Base-by-base conservation (phyloP, 2,888 invertebrate species). In the Augiades crinisus region DNA sequence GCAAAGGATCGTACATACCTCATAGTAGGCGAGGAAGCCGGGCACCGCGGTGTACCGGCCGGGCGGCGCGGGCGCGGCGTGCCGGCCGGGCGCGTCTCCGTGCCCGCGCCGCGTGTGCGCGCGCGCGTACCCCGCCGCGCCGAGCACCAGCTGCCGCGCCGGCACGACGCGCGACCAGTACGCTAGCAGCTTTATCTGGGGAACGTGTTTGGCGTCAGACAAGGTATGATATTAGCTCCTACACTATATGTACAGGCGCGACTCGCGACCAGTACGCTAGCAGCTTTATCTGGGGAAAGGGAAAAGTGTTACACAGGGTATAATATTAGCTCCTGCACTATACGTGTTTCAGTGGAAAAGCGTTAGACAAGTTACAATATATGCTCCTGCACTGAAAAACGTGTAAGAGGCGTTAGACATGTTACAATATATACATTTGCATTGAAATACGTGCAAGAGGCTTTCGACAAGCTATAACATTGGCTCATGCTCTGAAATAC, bases 11-110 rank as follows among this genome's bases (percentile, higher is more conserved):
- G 13, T 17, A 31, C 13, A 1, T 60, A 93, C 93, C 88, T 95
- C 95, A 68, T 95, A 94, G 73, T 94, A 95, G 0, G 95, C 93
- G 44, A 95, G 80, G 72, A 95, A 94, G 16, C 95, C 95, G 19
- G 93, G 92, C 31, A 94, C 93, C 46, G 91, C 79, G 0, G 95
- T 95, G 67, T 86, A 93, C 22, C 90, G 90, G 1, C 95, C 95
- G 0, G 94, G 92, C 62, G 92, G 90, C 1, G 95, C 95, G 0
- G 93, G 92, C 0, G 94, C 94, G 16, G 90, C 81, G 0, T 92
- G n/a, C n/a, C 81, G 14, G 91, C 90, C 0, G 93, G 91, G 43
- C 93, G 93, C 0, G 0, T 76, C 67, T 2, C 79, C 66, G 50
- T 92, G 85, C 0, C 92, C 91, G 7, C 83, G 73, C 61, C 94